A percentile compares a stretch with the other conserved stretches of the same genome.
These are phyloP conservation scores for Caenorhabditis parvicauda DNA, from an alignment of 2,888 invertebrate genomes.

Conservation along the genomic window DNA sequence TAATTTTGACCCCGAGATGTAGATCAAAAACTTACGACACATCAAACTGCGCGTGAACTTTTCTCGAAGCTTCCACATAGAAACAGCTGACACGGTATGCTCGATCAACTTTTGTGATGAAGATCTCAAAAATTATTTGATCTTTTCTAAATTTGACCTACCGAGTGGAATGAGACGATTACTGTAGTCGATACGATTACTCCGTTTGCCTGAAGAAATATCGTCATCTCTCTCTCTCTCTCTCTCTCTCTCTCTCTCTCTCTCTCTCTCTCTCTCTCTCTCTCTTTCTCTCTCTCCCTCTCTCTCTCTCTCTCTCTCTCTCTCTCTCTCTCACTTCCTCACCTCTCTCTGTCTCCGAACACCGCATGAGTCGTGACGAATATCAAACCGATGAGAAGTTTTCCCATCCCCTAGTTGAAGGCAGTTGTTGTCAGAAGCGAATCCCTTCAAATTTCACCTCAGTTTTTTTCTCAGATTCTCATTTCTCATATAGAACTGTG, in stretches of 20 bases:
- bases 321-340: no score
- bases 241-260: neutral
- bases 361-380: constrained; percentile 58
- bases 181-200: constrained; percentile 55
- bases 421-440: constrained; percentile 32
- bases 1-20: no score
- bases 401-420: constrained; percentile 35
- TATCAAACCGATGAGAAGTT: constrained; percentile 41
- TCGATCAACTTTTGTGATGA: constrained; percentile 60
- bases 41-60: constrained; percentile 52
- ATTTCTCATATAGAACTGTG: neutral
- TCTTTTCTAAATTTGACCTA: no score
- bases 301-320: no score
- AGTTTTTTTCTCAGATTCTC: neutral
- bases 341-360: constrained; percentile 52
- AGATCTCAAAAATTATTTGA: constrained; percentile 43
- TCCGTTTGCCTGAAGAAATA: constrained; percentile 54
- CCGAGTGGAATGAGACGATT: constrained; percentile 58
- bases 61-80: constrained; percentile 56
- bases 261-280: constrained; percentile 13
- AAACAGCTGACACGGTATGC: constrained; percentile 59
- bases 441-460: constrained; percentile 21
- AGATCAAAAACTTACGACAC: constrained; percentile 34
- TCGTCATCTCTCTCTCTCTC: no score
- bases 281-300: no score